These are phyloP conservation scores for Odontesthes bonariensis DNA, from an alignment of 2,113 vertebrate species.

Conservation along the genomic window DNA sequence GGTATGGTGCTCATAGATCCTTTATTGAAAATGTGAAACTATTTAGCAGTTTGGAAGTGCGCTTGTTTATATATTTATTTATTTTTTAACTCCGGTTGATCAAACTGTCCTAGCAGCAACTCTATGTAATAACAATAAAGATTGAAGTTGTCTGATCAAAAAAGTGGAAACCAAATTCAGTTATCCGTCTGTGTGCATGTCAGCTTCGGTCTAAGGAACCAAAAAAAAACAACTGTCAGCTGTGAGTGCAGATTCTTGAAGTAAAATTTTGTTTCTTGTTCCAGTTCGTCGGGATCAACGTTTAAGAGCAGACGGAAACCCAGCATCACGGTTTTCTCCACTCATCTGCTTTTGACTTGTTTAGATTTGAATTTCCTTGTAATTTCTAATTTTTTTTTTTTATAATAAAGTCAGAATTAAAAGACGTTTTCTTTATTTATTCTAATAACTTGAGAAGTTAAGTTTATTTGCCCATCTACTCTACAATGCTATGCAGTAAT, in stretches of 20 bases:
- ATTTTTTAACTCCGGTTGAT: too few relatives aligned
- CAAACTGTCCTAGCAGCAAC: too few relatives aligned
- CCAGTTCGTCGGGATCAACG: not conserved
- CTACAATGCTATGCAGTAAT: not conserved
- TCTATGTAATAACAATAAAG: too few relatives aligned
- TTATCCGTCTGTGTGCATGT: too few relatives aligned
- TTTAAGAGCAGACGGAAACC: slow-evolving; percentile 11
- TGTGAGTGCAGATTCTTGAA: not conserved
- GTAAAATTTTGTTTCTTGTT: not conserved
- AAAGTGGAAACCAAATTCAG: too few relatives aligned
- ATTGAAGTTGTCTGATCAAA: too few relatives aligned
- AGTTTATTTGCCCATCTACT: not conserved
- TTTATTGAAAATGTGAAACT: too few relatives aligned
- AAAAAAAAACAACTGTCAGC: too few relatives aligned
- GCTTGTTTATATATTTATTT: too few relatives aligned
- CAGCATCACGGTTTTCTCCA: not conserved
- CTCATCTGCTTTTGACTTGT: not conserved
- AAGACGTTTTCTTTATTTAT: not conserved
- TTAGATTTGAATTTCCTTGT: slow-evolving; percentile 25
- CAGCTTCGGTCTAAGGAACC: too few relatives aligned
- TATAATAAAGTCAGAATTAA: slow-evolving; percentile 62
- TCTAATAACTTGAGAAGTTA: not conserved
- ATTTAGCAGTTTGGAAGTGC: too few relatives aligned
- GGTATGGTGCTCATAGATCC: too few relatives aligned
- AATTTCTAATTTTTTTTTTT: slow-evolving; percentile 54